A percentile compares a stretch with the other conserved stretches of the same genome.
These are phyloP conservation scores for Sinhomidia bicolor DNA, from an alignment of 2,888 invertebrate genomes.

Conservation along the genomic window DNA sequence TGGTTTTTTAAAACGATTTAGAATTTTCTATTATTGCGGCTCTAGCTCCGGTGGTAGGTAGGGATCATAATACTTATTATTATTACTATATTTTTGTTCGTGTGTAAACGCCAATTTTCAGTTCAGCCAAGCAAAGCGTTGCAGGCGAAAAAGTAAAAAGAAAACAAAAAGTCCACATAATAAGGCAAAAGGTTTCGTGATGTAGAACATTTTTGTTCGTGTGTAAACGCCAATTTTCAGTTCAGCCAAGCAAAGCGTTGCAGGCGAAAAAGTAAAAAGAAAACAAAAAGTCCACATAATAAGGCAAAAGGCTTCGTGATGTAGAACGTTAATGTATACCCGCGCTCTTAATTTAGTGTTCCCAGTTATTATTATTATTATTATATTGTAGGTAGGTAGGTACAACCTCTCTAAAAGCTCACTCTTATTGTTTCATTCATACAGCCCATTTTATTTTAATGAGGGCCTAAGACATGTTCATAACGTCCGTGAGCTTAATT, in stretches of 20 bases:
- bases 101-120: too few relatives aligned
- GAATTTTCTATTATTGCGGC: slow-evolving; percentile 57
- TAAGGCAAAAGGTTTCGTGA: neutral
- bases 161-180: slow-evolving; percentile 23
- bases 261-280: neutral
- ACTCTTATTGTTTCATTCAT: slow-evolving; percentile 64
- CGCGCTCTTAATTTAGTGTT: slow-evolving; percentile 30
- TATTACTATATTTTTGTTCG: slow-evolving; percentile 30
- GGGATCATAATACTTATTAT: slow-evolving; percentile 7
- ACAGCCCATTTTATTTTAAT: slow-evolving; percentile 70
- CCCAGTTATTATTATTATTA: slow-evolving; percentile 21
- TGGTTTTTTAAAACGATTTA: slow-evolving; percentile 65
- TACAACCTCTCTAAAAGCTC: slow-evolving; percentile 36
- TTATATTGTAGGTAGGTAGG: too few relatives aligned
- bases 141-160: neutral
- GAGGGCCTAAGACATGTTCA: slow-evolving; percentile 71
- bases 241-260: neutral
- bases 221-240: too few relatives aligned
- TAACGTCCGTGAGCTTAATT: slow-evolving; percentile 70
- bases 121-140: neutral
- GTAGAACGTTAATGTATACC: neutral
- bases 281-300: slow-evolving; percentile 23
- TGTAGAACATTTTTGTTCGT: neutral
- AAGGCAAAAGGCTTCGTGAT: slow-evolving; percentile 1
- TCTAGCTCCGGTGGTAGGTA: slow-evolving; percentile 18